phyloP scores from a whole-genome alignment of 2,113 vertebrate genomes.

The Neolamprologus brichardi region DNA sequence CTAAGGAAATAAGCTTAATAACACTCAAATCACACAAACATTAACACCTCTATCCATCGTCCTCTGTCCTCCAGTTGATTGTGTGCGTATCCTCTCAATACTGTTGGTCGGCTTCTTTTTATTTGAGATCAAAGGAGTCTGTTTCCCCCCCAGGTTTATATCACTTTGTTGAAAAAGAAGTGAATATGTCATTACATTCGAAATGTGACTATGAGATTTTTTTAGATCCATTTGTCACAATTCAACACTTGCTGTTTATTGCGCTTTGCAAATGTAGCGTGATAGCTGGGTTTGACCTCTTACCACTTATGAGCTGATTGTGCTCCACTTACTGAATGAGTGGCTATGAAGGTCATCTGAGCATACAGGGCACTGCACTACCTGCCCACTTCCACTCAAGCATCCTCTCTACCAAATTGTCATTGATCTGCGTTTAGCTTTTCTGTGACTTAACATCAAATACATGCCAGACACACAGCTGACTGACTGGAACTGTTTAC shows the following conservation, averaged over 20 bases:
- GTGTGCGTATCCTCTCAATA: not conserved
- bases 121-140: not conserved
- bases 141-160: conserved; percentile 13
- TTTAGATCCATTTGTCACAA: not conserved
- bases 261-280: not conserved
- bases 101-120: not conserved
- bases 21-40: not conserved
- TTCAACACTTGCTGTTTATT: not conserved
- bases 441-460: not conserved
- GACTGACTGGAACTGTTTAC: not conserved
- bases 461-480: not conserved
- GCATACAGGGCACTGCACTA: not conserved
- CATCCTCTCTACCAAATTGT: conserved; percentile 13
- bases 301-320: not conserved
- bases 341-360: conserved; percentile 22
- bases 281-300: not conserved
- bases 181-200: not conserved
- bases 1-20: not conserved
- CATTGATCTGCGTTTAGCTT: conserved; percentile 44
- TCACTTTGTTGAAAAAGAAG: conserved; percentile 30
- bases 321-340: conserved; percentile 16
- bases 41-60: not conserved
- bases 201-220: not conserved
- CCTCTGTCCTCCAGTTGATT: not conserved
- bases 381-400: not conserved